Conservation (phyloP, 1,140 invertebrate genomes). For the Drosophila aff. region DNA sequence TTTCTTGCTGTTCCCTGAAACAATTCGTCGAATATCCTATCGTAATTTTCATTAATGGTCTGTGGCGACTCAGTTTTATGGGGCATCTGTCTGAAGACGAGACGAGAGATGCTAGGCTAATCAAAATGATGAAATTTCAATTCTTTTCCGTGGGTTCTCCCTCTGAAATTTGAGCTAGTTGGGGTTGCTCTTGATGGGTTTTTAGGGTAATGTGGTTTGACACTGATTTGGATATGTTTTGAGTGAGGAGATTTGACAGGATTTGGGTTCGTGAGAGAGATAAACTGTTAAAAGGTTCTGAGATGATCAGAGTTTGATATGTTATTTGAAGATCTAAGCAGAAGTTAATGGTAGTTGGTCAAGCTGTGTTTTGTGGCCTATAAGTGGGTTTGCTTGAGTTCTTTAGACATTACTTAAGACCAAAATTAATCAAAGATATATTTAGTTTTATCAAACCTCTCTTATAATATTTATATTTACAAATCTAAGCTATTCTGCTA, state of each 20-base stretch:
- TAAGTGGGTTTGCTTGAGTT: too few relatives aligned
- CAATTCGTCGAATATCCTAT: slow-evolving; percentile 39
- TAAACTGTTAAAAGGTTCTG: slow-evolving; percentile 29
- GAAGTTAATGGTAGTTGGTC: neutral
- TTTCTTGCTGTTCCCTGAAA: slow-evolving; percentile 37
- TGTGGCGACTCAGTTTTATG: slow-evolving; percentile 51
- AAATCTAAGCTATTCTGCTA: too few relatives aligned
- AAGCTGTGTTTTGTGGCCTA: neutral
- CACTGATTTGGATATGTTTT: slow-evolving; percentile 63
- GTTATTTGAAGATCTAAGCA: neutral
- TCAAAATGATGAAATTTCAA: slow-evolving; percentile 79
- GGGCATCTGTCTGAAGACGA: slow-evolving; percentile 57
- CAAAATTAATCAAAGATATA: too few relatives aligned
- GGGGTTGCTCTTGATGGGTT: slow-evolving; percentile 36
- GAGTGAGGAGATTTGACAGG: slow-evolving; percentile 58
- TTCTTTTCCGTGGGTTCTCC: slow-evolving; percentile 31
- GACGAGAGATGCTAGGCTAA: slow-evolving; percentile 47
- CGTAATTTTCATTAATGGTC: slow-evolving; percentile 77
- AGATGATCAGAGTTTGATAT: slow-evolving; percentile 14
- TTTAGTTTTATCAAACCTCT: neutral
- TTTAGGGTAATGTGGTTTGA: slow-evolving; percentile 60
- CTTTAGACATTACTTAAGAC: too few relatives aligned
- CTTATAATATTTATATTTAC: too few relatives aligned
- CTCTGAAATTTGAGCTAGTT: slow-evolving; percentile 68
- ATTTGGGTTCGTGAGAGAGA: slow-evolving; percentile 2